A percentile compares a stretch with the other conserved stretches of the same genome.
Conservation (phyloP, 2,888 invertebrate genomes). For the Drosophila infuscata region DNA sequence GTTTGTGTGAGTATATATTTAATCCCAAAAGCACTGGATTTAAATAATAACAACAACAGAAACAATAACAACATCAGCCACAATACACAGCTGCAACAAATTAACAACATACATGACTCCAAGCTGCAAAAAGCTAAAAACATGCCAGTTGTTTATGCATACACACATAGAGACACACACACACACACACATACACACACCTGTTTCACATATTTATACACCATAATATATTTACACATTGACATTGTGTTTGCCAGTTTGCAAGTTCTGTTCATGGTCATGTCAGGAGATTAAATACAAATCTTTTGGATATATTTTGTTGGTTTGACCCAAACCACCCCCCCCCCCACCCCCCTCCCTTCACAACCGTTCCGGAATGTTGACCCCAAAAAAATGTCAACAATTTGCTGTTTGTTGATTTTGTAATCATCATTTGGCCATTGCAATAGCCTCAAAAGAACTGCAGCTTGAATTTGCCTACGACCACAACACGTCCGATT, state of each 20-base stretch:
- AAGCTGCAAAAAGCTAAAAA: constrained; percentile 76
- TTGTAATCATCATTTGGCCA: constrained; percentile 34
- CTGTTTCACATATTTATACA: neutral
- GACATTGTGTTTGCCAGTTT: constrained; percentile 31
- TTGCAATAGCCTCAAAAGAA: constrained; percentile 29
- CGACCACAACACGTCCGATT: constrained; percentile 50
- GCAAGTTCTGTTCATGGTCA: constrained; percentile 53
- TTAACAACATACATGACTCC: constrained; percentile 67
- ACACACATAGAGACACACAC: constrained; percentile 25
- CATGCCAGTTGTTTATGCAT: constrained; percentile 67
- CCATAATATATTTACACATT: constrained; percentile 11
- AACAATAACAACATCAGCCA: constrained; percentile 14
- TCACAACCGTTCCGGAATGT: neutral
- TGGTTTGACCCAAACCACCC: constrained; percentile 35
- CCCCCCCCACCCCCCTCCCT: neutral
- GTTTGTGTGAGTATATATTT: constrained; percentile 57
- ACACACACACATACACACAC: neutral
- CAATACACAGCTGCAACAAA: constrained; percentile 65
- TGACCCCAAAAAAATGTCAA: constrained; percentile 11
- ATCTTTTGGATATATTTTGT: constrained; percentile 62
- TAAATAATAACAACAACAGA: constrained; percentile 56
- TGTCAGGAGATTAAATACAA: constrained; percentile 73
- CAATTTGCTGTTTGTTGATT: constrained; percentile 31
- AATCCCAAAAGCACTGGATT: constrained; percentile 77
- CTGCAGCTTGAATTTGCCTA: constrained; percentile 22